Percentiles rank a stretch among this genome's conserved stretches.
Conservation (phyloP, 30 jellyfish, hydroid and myxozoan species). For the Haliclystus octoradiatus region DNA sequence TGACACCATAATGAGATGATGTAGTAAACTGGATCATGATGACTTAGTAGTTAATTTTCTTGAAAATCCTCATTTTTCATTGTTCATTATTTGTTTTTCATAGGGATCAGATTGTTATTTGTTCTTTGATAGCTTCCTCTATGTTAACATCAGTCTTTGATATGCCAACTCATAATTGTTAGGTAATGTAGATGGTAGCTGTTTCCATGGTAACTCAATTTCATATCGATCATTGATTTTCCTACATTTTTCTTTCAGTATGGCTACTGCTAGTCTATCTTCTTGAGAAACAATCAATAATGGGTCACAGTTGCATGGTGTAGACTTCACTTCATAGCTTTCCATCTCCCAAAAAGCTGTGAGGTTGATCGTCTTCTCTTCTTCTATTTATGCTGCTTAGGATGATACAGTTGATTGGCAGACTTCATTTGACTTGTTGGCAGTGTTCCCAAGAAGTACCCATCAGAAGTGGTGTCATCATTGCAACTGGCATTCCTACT, state of each 20-base stretch:
- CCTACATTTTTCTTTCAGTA: too few species aligned
- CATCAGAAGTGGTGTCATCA: too few species aligned
- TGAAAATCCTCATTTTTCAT: slow-evolving; percentile 5
- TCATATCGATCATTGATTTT: too few species aligned
- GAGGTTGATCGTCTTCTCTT: slow-evolving; percentile 38
- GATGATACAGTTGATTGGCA: too few species aligned
- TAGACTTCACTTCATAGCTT: slow-evolving; percentile 23
- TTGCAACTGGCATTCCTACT: slow-evolving; percentile 37
- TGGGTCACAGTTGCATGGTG: slow-evolving; percentile 21
- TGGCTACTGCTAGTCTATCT: too few species aligned
- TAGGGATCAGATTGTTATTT: slow-evolving; percentile 36
- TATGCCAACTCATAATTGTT: too few species aligned
- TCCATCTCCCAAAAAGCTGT: slow-evolving; percentile 47
- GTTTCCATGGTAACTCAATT: too few species aligned
- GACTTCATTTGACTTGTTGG: too few species aligned
- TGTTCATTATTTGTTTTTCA: slow-evolving; percentile 27
- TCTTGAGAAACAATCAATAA: too few species aligned
- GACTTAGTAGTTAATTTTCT: background rate
- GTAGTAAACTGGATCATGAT: slow-evolving; percentile 12
- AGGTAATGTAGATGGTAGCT: too few species aligned
- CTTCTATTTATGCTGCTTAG: slow-evolving; percentile 6
- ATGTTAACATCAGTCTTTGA: too few species aligned
- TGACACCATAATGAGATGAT: slow-evolving; percentile 27
- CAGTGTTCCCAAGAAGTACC: too few species aligned
- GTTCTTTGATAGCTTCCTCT: slow-evolving; percentile 13